Evolutionary conservation across 1,140 invertebrate species (phyloP), one percentile per base, ranked within the genome.

Genomic region (Platorchestia sp.): DNA sequence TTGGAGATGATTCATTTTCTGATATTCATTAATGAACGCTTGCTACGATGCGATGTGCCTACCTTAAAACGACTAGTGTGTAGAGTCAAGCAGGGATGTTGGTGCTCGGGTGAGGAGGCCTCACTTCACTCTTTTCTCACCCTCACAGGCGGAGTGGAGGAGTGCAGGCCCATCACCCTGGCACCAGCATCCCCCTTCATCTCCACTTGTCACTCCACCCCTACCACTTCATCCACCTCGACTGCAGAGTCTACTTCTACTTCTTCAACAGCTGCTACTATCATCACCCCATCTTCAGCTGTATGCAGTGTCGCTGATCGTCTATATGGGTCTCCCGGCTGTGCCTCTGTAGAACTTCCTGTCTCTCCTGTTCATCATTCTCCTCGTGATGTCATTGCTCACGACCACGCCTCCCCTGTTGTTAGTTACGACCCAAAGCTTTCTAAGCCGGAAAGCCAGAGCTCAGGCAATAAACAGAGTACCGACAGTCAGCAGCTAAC

Each of bases 41-140:
- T 3, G 36, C 36, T 75, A 36, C 59, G 59, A 75, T 22, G 14
- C 10, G 59, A 75, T 75, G 27, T 19, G n/a, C n/a, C n/a, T n/a
- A n/a, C n/a, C n/a, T n/a, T n/a, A n/a, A n/a, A n/a, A n/a, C n/a
- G n/a, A 75, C 53, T 14, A 14, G 36, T 75, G 53, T 36, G 53
- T 14, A 75, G 53, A 75, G 53, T 75, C 53, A 75, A 36, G 53
- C 53, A 89, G 87, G 87, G 87, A 89, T 89, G 87, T 89, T 89
- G 91, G 91, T 93, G 91, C 91, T 93, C 91, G 91, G 91, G 91
- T 93, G 91, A 93, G 91, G 91, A 93, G 91, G 91, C 91, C 91
- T 93, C 91, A 93, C 91, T 93, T 93, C 91, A 93, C 91, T 93
- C 91, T 93, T 93, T 93, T 93, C 91, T 93, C 91, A 93, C 91